phyloP scores from a whole-genome alignment of 2,113 vertebrate genomes.

The Nansenia antarctica region DNA sequence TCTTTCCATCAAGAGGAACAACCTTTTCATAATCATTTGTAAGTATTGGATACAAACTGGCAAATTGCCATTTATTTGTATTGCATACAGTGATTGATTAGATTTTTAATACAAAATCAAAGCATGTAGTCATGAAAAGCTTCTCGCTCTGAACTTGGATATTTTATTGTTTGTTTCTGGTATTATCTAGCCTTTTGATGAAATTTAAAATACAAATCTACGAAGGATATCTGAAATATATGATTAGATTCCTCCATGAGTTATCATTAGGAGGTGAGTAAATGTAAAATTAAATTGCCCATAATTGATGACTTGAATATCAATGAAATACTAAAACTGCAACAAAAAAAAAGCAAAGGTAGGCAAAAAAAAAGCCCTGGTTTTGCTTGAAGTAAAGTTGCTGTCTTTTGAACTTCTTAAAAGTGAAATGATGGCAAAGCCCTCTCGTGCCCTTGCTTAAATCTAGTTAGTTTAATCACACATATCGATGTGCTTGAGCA shows the following conservation, averaged over 20 bases:
- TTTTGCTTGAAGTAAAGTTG: background rate
- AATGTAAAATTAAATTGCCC: background rate
- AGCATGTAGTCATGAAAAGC: slow-evolving; percentile 36
- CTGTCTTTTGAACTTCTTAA: background rate
- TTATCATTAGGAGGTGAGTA: background rate
- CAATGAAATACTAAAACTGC: background rate
- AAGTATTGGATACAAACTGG: slow-evolving; percentile 81
- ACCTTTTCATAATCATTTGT: slow-evolving; percentile 84
- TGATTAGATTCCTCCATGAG: background rate
- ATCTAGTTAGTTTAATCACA: slow-evolving; percentile 78
- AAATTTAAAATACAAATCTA: background rate
- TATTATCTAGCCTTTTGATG: background rate
- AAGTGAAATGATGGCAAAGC: slow-evolving; percentile 6
- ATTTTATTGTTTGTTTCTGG: background rate
- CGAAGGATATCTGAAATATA: background rate
- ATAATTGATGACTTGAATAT: background rate
- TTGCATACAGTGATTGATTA: slow-evolving; percentile 47
- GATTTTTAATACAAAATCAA: slow-evolving; percentile 44
- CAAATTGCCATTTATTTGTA: slow-evolving; percentile 82
- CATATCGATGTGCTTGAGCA: slow-evolving; percentile 82
- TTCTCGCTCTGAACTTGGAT: background rate
- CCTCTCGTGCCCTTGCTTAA: slow-evolving; percentile 42
- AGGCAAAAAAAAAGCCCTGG: background rate
- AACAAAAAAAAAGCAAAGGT: background rate
- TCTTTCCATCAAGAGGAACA: slow-evolving; percentile 83